Evolutionary conservation across 2,888 invertebrate species (phyloP).

Genomic region (Scaptomyza tumidula): DNA sequence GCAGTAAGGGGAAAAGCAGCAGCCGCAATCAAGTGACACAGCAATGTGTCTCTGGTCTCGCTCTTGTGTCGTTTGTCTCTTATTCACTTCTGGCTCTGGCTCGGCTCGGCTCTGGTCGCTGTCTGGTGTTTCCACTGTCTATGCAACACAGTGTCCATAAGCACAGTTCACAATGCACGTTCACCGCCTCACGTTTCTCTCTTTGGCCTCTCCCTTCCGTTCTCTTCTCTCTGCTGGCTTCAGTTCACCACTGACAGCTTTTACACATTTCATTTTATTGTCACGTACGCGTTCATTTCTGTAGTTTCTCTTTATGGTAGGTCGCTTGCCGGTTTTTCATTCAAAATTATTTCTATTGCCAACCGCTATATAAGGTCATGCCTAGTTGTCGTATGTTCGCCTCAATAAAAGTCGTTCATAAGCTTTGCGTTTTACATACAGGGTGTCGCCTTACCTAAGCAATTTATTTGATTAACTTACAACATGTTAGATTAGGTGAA

Average conservation of each 20-base stretch:
- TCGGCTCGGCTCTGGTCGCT: slow-evolving; percentile 13
- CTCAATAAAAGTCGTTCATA: slow-evolving; percentile 25
- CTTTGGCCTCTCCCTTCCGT: not conserved
- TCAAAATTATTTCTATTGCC: slow-evolving; percentile 65
- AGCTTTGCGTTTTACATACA: slow-evolving; percentile 27
- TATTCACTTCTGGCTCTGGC: not conserved
- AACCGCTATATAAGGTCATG: slow-evolving; percentile 55
- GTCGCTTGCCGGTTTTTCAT: slow-evolving; percentile 53
- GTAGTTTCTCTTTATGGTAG: slow-evolving; percentile 71
- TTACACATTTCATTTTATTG: slow-evolving; percentile 81
- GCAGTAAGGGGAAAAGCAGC: slow-evolving; percentile 6
- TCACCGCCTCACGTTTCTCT: slow-evolving; percentile 7
- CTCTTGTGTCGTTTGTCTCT: slow-evolving; percentile 7
- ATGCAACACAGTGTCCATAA: slow-evolving; percentile 6
- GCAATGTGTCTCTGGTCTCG: slow-evolving; percentile 45
- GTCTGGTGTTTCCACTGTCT: slow-evolving; percentile 10
- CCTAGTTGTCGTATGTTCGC: slow-evolving; percentile 22
- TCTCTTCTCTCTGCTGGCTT: not conserved
- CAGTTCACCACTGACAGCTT: slow-evolving; percentile 47
- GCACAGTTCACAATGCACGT: slow-evolving; percentile 27
- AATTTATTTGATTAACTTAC: not conserved
- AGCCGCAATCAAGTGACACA: slow-evolving; percentile 55
- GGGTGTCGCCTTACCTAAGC: slow-evolving; percentile 22
- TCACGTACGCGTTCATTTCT: slow-evolving; percentile 73
- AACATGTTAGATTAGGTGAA: not conserved